Base-by-base conservation (phyloP, 2,888 invertebrate species). In the Parelbella ahira region DNA sequence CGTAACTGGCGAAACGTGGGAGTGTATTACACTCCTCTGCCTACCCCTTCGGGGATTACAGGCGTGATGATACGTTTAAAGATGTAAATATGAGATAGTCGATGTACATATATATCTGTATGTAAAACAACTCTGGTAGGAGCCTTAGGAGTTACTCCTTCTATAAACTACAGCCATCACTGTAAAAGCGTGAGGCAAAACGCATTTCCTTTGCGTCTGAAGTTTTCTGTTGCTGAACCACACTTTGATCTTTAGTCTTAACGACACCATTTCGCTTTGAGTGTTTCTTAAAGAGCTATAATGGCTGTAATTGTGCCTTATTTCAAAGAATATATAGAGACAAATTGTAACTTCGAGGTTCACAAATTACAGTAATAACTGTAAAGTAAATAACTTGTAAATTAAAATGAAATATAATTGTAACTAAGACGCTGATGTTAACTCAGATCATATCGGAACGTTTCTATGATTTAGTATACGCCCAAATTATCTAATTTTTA, bases 381-480 rank as follows among this genome's bases (percentile, higher is more conserved):
- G n/a, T n/a, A n/a, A n/a, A n/a, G n/a, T n/a, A n/a, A n/a, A n/a
- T n/a, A n/a, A n/a, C n/a, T n/a, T n/a, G n/a, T n/a, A n/a, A n/a
- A n/a, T n/a, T n/a, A n/a, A n/a, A n/a, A n/a, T n/a, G n/a, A 27
- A 20, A 9, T 51, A 49, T 53, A 54, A 57, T 48, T 54, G 55
- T 55, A 58, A 50, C 20, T 32, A 18, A 15, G n/a, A 13, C 3
- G 5, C n/a, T 1, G 1, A 9, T 4, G 5, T 3, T 1, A 24
- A 9, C 6, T 8, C 13, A 18, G 27, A 33, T 12, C 12, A 33
- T 23, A 3, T n/a, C n/a, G n/a, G 0, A 8, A 4, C 2, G n/a
- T 23, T 15, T 18, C n/a, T n/a, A n/a, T n/a, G n/a, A n/a, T n/a
- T n/a, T n/a, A n/a, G n/a, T n/a, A n/a, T n/a, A n/a, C n/a, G n/a